Evolutionary conservation across 1,140 invertebrate genomes (phyloP), one percentile per base, ranked within the genome.

Genomic region (Fragariocoptes setiger): DNA sequence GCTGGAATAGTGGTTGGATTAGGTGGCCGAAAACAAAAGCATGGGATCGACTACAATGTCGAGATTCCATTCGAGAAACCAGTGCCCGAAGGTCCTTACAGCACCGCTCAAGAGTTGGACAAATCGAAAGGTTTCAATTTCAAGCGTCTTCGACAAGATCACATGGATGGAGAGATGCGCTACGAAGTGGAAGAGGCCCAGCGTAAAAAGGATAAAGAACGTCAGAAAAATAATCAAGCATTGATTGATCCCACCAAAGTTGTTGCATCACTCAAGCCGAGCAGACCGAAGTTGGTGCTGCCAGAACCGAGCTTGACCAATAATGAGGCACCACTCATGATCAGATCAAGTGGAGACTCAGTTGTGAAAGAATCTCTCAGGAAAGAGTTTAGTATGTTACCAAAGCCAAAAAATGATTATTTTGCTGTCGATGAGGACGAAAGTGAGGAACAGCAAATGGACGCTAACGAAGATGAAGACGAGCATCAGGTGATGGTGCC

Each of bases 41-140:
- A 74, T 13, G 76, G 82, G 4, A 76, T 99, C 8, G 83, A 99
- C 59, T 99, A 99, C 56, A 97, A 95, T 61, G 69, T 73, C 0
- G 92, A 99, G 61, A 80, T 97, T 51, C 85, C 88, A 1, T 95
- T 95, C 64, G 82, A 94, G 53, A 94, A 94, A 58, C 66, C 68
- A 40, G 83, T 86, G 4, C 72, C 80, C 0, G 44, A 69, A 16
- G 86, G 86, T 4, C 90, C 94, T 56, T 85, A 88, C 56, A 83
- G 94, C 53, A 90, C 83, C 0, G 70, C 77, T 0, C 71, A 74
- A 40, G 86, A 95, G 56, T 59, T 67, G 2, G 71, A 82, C 39
- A 78, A 86, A 56, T 79, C 79, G 8, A 66, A 74, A 53, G 73
- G 75, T 3, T 73, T 77, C 0, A 76, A 94, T 58, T 92, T 90